Base-by-base conservation (phyloP, 1,140 invertebrate species). In the Drosophila tani region DNA sequence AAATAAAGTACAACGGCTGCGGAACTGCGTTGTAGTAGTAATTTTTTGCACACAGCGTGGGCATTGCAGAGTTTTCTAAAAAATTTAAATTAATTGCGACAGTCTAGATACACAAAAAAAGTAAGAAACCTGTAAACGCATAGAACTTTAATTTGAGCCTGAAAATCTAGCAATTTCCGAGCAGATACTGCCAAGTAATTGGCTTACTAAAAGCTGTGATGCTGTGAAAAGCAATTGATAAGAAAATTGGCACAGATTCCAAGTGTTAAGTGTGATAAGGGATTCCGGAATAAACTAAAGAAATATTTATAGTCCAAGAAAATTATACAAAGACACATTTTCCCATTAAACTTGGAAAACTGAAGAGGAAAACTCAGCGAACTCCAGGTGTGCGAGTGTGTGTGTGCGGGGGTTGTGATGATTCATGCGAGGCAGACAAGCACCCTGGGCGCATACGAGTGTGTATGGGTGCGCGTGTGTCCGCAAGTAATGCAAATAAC, bases 401-500 rank as follows among this genome's bases (percentile, higher is more conserved):
- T 55, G 40, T 21, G 29, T 55, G 67, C 60, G 62, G 62, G 71
- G 83, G 73, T 56, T 86, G 58, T 57, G 84, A 87, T 91, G 87
- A 91, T 87, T 91, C 87, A 91, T 91, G 27, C 87, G 56, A 67
- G 51, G 53, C 70, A 58, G 60, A 57, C 66, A 50, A 76, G 65
- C 79, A 62, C 75, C 75, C 75, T 17, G 21, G 40, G 62, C 49
- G 51, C 69, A 55, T 38, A 43, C 57, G 59, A 56, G 38, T 60
- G 60, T 56, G 73, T 63, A 51, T 51, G 27, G 53, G 38, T 12
- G 46, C 55, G 53, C 50, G 49, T 64, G 67, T 58, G 29, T 67
- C 38, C 60, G 38, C 50, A 70, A 79, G 69, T 75, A 85, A 88
- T 69, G 74, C 76, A 79, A 88, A 90, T 81, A 85, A 85, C 78